Evolutionary conservation across 23 tunicate species (phyloP).

Genomic region (Ascidia mentula): DNA sequence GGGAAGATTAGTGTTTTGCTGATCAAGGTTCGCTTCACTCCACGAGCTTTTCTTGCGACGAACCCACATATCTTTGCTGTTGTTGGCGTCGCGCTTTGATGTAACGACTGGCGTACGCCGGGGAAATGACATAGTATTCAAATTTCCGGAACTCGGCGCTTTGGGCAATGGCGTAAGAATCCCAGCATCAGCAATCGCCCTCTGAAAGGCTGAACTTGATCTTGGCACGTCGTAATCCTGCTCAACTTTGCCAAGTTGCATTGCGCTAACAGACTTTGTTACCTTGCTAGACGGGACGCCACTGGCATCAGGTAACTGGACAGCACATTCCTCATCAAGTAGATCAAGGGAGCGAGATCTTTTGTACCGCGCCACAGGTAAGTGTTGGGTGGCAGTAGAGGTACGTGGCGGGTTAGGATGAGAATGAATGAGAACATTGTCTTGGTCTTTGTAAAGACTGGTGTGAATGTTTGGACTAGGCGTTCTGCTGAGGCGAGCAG

Average conservation of each 20-base stretch:
- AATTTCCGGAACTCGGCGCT: conserved; percentile 35
- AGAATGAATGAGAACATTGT: no score
- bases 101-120: not conserved
- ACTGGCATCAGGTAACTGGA: not conserved
- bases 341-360: conserved; percentile 29
- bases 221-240: not conserved
- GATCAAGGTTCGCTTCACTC: conserved; percentile 8
- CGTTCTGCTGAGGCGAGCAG: conserved; percentile 36
- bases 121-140: conserved; percentile 22
- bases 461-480: conserved; percentile 16
- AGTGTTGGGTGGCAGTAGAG: not conserved
- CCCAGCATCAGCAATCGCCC: conserved; percentile 50
- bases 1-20: not conserved
- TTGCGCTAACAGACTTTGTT: not conserved
- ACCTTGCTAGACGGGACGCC: not conserved
- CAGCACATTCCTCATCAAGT: not conserved
- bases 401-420: not conserved
- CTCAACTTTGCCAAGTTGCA: conserved; percentile 3
- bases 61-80: not conserved
- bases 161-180: conserved; percentile 41
- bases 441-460: not conserved
- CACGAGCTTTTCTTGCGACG: not conserved
- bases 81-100: not conserved
- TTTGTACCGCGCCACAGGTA: not conserved
- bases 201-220: conserved; percentile 35